phyloP scores from a whole-genome alignment of 2,113 vertebrate species.

The Pelmatolapia mariae region DNA sequence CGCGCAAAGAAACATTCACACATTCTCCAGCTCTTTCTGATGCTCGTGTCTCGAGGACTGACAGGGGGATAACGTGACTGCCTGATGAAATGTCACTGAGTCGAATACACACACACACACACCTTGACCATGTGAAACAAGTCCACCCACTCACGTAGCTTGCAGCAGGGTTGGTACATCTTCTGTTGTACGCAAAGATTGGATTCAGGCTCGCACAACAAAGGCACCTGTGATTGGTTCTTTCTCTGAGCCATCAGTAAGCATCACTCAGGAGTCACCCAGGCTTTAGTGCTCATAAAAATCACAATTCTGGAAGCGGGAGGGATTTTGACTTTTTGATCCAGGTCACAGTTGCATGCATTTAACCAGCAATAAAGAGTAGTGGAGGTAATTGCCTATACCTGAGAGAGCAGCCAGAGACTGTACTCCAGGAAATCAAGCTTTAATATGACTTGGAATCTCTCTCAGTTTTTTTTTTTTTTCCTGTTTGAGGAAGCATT shows the following conservation, averaged over 20 bases:
- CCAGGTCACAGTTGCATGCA: conserved; percentile 12
- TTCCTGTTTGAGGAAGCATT: conserved; percentile 42
- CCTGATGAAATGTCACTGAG: conserved; percentile 32
- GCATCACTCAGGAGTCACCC: background rate
- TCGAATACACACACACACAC: background rate
- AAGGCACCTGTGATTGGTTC: background rate
- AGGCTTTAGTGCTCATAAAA: conserved; percentile 13
- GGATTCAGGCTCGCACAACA: background rate
- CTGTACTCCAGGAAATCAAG: conserved; percentile 10
- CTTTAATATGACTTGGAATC: conserved; percentile 37
- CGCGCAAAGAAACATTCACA: background rate
- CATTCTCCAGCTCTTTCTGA: background rate
- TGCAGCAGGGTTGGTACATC: background rate
- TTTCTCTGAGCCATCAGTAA: background rate
- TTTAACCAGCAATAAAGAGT: conserved; percentile 5
- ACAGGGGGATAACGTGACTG: conserved; percentile 22
- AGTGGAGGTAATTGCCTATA: background rate
- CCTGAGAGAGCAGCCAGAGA: conserved; percentile 7
- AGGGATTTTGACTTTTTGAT: background rate
- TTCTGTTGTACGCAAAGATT: background rate
- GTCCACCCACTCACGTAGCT: background rate
- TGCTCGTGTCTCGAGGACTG: background rate
- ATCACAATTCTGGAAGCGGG: background rate
- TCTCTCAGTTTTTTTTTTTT: background rate
- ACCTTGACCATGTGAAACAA: background rate